A percentile compares a stretch with the other conserved stretches of the same genome.
Conservation (phyloP, 2,797 vertebrate species). For the Hemitrygon akajei region DNA sequence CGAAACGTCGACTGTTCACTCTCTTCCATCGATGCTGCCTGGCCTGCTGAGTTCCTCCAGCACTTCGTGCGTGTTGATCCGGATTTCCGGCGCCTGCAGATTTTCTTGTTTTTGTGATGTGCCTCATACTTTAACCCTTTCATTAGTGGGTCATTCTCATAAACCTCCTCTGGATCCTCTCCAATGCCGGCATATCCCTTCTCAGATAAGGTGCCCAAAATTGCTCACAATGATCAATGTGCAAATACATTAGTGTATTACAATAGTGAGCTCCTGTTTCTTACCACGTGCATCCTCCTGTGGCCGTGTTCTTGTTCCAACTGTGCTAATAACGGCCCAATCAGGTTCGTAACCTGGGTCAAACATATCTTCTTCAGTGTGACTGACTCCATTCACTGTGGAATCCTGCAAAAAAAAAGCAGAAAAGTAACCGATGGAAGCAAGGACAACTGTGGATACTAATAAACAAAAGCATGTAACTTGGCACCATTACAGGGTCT, state of each 20-base stretch:
- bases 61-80: too few species aligned
- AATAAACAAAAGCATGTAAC: background rate
- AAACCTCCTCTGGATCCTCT: too few species aligned
- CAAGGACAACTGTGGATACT: too few species aligned
- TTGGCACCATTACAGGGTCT: background rate
- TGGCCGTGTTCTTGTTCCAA: constrained; percentile 53
- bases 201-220: too few species aligned
- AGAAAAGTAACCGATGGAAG: background rate
- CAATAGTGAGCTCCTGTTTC: background rate
- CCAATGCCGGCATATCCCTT: too few species aligned
- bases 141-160: too few species aligned
- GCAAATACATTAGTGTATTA: background rate
- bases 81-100: too few species aligned
- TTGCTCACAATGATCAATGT: background rate
- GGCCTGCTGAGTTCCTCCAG: too few species aligned
- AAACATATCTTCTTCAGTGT: constrained; percentile 72
- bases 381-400: constrained; percentile 42
- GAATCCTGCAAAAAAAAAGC: constrained; percentile 45
- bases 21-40: too few species aligned
- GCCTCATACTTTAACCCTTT: too few species aligned
- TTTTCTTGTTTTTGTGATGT: too few species aligned
- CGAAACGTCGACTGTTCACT: too few species aligned
- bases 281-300: constrained; percentile 44
- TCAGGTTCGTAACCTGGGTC: constrained; percentile 86
- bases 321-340: constrained; percentile 84